phyloP scores from a whole-genome alignment of 2,797 vertebrate species.

The Acanthopagrus latus region DNA sequence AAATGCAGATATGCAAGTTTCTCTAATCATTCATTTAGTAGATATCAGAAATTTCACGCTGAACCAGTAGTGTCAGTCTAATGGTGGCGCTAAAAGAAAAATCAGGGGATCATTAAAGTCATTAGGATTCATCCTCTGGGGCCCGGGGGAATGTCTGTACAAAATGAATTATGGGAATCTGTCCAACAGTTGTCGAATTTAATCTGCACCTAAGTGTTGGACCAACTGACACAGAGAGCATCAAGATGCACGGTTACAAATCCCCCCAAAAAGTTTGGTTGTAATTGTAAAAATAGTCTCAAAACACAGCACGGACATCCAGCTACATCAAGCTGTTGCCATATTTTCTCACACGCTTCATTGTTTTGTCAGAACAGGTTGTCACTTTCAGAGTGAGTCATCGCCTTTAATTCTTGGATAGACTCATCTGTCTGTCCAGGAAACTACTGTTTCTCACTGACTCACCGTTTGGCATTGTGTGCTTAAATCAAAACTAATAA shows the following conservation, averaged over 20 bases:
- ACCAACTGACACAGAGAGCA: not conserved
- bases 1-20: no score
- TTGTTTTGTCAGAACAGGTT: conserved; percentile 27
- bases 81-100: not conserved
- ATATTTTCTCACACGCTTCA: not conserved
- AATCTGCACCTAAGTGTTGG: not conserved
- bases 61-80: not conserved
- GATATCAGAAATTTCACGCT: not conserved
- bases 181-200: not conserved
- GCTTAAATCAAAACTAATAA: conserved; percentile 23
- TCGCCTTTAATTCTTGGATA: not conserved
- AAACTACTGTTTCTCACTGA: conserved; percentile 3
- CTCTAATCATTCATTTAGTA: no score
- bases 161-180: not conserved
- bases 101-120: not conserved
- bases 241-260: not conserved
- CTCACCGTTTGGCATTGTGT: conserved; percentile 21
- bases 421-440: not conserved
- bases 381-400: conserved; percentile 18
- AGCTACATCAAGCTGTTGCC: not conserved
- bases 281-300: not conserved
- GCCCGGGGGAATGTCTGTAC: not conserved
- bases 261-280: not conserved
- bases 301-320: not conserved
- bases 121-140: not conserved